phyloP scores from a whole-genome alignment of 30 jellyfish, hydroid and myxozoan species.

The Aurelia aurita complex sp. Pacific region DNA sequence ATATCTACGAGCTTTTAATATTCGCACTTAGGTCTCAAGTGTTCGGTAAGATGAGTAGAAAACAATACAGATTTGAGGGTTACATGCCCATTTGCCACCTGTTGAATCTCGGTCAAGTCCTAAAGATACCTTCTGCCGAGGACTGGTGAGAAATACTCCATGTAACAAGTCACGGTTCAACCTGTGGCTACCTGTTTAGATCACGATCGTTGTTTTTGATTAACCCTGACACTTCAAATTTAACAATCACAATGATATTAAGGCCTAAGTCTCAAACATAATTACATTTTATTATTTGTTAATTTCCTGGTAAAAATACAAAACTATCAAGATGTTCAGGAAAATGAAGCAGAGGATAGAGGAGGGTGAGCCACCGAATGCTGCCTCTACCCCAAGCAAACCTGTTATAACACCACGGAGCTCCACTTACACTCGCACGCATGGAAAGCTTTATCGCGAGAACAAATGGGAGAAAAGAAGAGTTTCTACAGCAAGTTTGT shows the following conservation, averaged over 20 bases:
- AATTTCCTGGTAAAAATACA: not conserved
- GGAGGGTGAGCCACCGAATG: conserved; percentile 86
- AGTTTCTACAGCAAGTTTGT: conserved; percentile 80
- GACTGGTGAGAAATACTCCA: conserved; percentile 1
- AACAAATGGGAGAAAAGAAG: conserved; percentile 97
- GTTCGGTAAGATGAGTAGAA: no score
- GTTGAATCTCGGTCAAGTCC: no score
- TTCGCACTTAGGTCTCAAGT: no score
- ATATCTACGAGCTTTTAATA: no score
- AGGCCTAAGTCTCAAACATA: conserved; percentile 5
- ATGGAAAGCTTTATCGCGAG: conserved; percentile 68
- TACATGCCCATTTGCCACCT: no score
- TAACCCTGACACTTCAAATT: conserved; percentile 25
- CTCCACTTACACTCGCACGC: conserved; percentile 24
- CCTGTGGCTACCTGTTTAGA: conserved; percentile 68
- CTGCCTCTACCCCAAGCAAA: conserved; percentile 41
- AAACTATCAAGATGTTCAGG: conserved; percentile 67
- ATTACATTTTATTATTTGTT: not conserved
- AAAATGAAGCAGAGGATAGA: conserved; percentile 91
- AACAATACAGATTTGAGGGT: no score
- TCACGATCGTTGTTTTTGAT: conserved; percentile 70
- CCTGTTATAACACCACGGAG: conserved; percentile 21
- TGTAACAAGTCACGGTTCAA: conserved; percentile 17
- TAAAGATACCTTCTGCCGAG: not conserved
- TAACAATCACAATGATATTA: not conserved